These are phyloP conservation scores for Philaenus spumarius DNA, from an alignment of 1,140 invertebrate species.

Conservation along the genomic window DNA sequence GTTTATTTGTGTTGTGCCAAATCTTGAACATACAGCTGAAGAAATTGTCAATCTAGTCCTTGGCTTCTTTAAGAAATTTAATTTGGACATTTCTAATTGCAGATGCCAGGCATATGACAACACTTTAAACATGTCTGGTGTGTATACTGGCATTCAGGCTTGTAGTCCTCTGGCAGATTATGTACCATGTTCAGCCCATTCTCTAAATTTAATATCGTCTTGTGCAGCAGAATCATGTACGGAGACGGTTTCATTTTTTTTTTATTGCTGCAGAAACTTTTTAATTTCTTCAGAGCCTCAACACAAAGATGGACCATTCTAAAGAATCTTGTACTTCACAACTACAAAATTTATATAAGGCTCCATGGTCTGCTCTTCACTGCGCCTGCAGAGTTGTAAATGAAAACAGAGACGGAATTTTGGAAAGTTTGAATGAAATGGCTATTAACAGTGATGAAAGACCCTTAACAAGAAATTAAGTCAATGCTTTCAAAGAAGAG, in stretches of 20 bases:
- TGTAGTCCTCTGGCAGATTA: constrained; percentile 30
- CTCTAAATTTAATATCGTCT: constrained; percentile 31
- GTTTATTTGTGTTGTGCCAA: constrained; percentile 9
- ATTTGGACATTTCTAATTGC: constrained; percentile 23
- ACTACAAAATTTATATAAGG: constrained; percentile 1
- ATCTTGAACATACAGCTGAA: constrained; percentile 13
- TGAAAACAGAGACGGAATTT: neutral
- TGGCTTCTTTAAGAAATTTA: constrained; percentile 6
- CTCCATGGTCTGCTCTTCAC: neutral
- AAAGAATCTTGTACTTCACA: neutral
- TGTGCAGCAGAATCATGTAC: constrained; percentile 31
- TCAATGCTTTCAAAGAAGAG: neutral
- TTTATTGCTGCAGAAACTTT: neutral
- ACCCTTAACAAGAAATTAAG: neutral
- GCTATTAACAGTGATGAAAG: neutral
- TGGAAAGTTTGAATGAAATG: neutral
- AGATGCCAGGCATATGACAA: constrained; percentile 31
- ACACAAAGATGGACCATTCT: neutral
- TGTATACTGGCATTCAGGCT: constrained; percentile 31
- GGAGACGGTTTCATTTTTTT: constrained; percentile 7
- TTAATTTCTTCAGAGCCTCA: neutral
- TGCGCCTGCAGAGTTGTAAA: neutral
- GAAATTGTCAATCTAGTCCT: constrained; percentile 14
- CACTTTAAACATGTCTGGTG: constrained; percentile 30
- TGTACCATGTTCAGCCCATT: constrained; percentile 33